Conservation (phyloP, 2,888 invertebrate species). For the Vanessa cardui region DNA sequence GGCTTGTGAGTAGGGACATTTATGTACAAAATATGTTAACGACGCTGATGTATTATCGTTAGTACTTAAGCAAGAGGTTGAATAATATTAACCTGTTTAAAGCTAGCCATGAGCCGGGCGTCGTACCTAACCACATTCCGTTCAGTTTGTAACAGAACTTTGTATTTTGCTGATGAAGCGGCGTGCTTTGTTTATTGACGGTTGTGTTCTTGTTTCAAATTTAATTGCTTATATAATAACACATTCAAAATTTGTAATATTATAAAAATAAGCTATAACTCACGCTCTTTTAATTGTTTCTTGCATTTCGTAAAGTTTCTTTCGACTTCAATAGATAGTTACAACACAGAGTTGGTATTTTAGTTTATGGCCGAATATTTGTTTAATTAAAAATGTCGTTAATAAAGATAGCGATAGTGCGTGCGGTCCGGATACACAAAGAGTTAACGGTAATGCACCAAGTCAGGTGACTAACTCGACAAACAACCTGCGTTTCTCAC, state of each 20-base stretch:
- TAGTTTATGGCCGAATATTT: not conserved
- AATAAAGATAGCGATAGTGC: slow-evolving; percentile 43
- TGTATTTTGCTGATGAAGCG: slow-evolving; percentile 46
- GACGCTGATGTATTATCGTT: slow-evolving; percentile 46
- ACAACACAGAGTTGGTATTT: slow-evolving; percentile 1
- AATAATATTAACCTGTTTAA: slow-evolving; percentile 60
- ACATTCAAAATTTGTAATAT: not conserved
- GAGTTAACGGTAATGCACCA: slow-evolving; percentile 65
- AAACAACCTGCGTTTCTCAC: slow-evolving; percentile 76
- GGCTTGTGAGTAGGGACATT: slow-evolving; percentile 34
- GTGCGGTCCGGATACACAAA: slow-evolving; percentile 59
- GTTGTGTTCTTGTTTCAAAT: slow-evolving; percentile 25
- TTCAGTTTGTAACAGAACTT: slow-evolving; percentile 53
- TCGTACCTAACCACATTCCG: slow-evolving; percentile 61
- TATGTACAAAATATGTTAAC: slow-evolving; percentile 45
- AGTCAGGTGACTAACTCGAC: slow-evolving; percentile 64
- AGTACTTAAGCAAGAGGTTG: slow-evolving; percentile 51
- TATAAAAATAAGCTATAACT: not conserved
- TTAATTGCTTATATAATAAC: slow-evolving; percentile 10
- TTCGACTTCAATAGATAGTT: not conserved
- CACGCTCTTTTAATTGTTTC: not conserved
- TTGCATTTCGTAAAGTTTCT: not conserved
- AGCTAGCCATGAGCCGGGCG: slow-evolving; percentile 53
- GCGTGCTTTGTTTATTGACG: slow-evolving; percentile 43
- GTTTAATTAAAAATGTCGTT: slow-evolving; percentile 12